Evolutionary conservation across 1,140 invertebrate species (phyloP), one percentile per base, ranked within the genome.

Genomic region (Achatina immaculata): DNA sequence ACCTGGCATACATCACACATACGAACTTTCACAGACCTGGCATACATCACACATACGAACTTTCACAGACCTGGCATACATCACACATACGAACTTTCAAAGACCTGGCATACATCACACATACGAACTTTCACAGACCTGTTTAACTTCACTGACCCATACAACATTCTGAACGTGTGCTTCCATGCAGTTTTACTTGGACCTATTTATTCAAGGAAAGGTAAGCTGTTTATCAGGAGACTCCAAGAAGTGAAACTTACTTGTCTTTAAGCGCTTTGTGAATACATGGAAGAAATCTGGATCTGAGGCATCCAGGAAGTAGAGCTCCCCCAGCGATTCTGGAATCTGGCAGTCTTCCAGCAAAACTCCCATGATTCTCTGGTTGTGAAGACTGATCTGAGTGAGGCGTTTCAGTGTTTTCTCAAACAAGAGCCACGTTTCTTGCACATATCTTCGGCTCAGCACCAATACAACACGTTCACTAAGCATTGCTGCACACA

Each of bases 401-500:
- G 87, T 88, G 34, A 88, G 81, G 55, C 88, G 85, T 78, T 85
- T 83, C 24, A 90, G 80, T 9, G 82, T 82, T 69, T 90, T 87
- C 82, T 88, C 86, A 68, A 88, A 87, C 6, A 84, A 83, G 21
- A 71, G 68, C 89, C 89, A 90, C 14, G 86, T 85, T 1, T 83
- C 78, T 43, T 84, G 77, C 42, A 89, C 83, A 73, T 89, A 90
- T 55, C 81, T 84, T 16, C 78, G 71, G 42, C 85, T 86, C 2
- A 90, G 83, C 1, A 89, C 87, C 48, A 90, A 79, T 1, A 89
- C 85, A 0, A 89, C 85, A 34, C 88, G 76, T 73, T 89, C 85
- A 83, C 89, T 89, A 16, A 90, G 83, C 87, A 89, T 90, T 3
- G 85, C 84, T 0, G 87, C 86, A 82, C 88, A 89, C 45, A 89